These are phyloP conservation scores for Hormaphis cornu DNA, from an alignment of 1,140 invertebrate species.

Conservation along the genomic window DNA sequence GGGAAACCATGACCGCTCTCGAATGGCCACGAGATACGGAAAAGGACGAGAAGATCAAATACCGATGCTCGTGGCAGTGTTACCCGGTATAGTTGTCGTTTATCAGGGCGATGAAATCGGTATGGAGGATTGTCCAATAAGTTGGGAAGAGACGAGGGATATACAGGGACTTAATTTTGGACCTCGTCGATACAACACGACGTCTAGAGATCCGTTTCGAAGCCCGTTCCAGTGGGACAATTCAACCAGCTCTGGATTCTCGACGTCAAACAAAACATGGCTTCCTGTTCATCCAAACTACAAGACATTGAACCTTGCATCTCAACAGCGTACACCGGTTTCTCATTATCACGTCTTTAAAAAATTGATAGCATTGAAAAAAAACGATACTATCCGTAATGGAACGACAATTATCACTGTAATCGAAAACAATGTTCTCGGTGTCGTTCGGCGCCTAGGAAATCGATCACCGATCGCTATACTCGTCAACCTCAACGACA, in stretches of 20 bases:
- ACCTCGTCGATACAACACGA: constrained; percentile 44
- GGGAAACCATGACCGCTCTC: too few relatives aligned
- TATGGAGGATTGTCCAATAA: constrained; percentile 55
- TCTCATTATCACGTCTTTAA: constrained; percentile 49
- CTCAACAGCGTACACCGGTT: neutral
- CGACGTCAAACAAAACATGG: constrained; percentile 53
- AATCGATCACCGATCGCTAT: too few relatives aligned
- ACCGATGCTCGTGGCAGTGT: too few relatives aligned
- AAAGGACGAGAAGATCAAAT: too few relatives aligned
- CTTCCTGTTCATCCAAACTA: constrained; percentile 54
- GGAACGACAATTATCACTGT: too few relatives aligned
- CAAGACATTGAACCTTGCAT: constrained; percentile 45
- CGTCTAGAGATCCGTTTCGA: constrained; percentile 55
- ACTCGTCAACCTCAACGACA: too few relatives aligned
- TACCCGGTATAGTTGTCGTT: too few relatives aligned
- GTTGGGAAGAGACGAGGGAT: constrained; percentile 47
- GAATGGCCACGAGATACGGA: too few relatives aligned
- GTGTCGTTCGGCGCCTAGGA: too few relatives aligned
- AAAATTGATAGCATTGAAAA: constrained; percentile 42
- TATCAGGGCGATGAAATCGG: too few relatives aligned
- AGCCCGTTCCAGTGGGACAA: constrained; percentile 66
- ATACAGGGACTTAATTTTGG: constrained; percentile 40
- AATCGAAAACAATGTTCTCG: too few relatives aligned
- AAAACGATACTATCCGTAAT: constrained; percentile 39
- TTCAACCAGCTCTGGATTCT: constrained; percentile 53